Evolutionary conservation across 2,113 vertebrate species (phyloP).

Genomic region (Lampris megalopsis): DNA sequence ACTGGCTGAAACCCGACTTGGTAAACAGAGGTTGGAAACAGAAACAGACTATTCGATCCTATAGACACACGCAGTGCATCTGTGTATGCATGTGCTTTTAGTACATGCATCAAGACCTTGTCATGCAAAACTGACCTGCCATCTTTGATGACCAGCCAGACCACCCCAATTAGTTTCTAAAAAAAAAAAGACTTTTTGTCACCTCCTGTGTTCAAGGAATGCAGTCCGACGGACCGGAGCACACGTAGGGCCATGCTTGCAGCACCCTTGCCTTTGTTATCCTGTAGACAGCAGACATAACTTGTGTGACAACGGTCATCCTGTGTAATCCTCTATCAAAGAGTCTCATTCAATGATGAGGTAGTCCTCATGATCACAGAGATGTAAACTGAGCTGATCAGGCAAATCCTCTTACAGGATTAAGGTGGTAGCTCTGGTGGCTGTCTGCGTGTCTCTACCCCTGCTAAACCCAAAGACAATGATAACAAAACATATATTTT

Average conservation of each 20-base stretch:
- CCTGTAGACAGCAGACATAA: not conserved
- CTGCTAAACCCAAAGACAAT: not conserved
- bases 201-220: not conserved
- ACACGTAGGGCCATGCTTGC: not conserved
- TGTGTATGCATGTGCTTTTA: not conserved
- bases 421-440: slow-evolving; percentile 18
- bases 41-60: not conserved
- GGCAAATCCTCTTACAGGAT: slow-evolving; percentile 53
- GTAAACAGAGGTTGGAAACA: not conserved
- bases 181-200: not conserved
- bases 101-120: not conserved
- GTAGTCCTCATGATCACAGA: not conserved
- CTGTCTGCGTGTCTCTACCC: not conserved
- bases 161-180: not conserved
- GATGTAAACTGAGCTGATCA: slow-evolving; percentile 26
- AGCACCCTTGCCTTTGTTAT: not conserved
- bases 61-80: not conserved
- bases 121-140: not conserved
- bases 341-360: slow-evolving; percentile 13
- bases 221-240: not conserved
- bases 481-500: not conserved
- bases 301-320: not conserved
- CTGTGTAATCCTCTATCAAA: not conserved
- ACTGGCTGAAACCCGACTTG: not conserved
- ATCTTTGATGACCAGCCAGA: too few species aligned